These are phyloP conservation scores for Phylloscopus collybita DNA, from an alignment of 2,797 vertebrate genomes.

Conservation along the genomic window DNA sequence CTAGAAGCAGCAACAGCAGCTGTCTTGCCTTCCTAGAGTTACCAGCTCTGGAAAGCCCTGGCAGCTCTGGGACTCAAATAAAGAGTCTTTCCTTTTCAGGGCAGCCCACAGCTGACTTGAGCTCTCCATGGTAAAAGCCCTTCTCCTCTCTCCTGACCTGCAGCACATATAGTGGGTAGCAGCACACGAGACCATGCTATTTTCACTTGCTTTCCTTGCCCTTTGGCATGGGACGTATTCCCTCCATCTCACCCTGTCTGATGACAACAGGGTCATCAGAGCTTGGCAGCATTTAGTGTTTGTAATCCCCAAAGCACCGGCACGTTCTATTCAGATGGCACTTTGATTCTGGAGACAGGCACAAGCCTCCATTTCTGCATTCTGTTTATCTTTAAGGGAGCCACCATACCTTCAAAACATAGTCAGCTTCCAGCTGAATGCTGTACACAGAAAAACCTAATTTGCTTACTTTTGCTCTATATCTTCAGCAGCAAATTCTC, in stretches of 20 bases:
- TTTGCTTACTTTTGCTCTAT: not conserved
- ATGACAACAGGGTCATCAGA: not conserved
- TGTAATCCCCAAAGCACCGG: not conserved
- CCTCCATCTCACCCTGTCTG: not conserved
- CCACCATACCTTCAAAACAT: not conserved
- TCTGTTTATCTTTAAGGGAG: not conserved
- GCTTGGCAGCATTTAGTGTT: accelerated
- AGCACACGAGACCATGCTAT: not conserved
- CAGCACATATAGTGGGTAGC: not conserved
- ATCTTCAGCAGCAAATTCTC: not conserved
- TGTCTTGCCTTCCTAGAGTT: not conserved
- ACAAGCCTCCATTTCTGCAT: not conserved
- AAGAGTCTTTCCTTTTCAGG: not conserved
- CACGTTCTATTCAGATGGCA: not conserved
- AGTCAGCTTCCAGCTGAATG: not conserved
- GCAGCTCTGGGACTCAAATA: not conserved
- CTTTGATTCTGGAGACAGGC: not conserved
- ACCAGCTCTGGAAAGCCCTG: not conserved
- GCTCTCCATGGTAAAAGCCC: not conserved
- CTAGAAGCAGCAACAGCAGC: not conserved
- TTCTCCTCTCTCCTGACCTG: not conserved
- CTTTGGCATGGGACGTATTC: not conserved
- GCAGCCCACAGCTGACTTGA: not conserved
- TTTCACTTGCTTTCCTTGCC: not conserved
- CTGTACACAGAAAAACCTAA: not conserved